phyloP scores from a whole-genome alignment of 2,113 vertebrate species.

The Lathamus discolor region DNA sequence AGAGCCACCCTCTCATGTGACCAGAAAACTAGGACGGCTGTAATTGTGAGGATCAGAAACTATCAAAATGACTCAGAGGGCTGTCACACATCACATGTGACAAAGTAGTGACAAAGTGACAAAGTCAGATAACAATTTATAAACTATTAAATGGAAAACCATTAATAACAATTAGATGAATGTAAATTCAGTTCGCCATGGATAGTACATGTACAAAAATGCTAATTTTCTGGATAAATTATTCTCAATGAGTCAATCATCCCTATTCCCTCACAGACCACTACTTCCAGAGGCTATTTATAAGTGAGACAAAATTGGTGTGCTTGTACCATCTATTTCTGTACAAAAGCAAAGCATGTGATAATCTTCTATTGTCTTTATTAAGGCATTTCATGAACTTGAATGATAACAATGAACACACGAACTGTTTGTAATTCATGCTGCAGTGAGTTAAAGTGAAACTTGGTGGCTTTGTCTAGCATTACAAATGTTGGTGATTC shows the following conservation, averaged over 20 bases:
- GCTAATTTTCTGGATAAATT: conserved; percentile 50
- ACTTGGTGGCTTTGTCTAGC: conserved; percentile 58
- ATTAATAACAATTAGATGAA: conserved; percentile 47
- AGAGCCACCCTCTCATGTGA: neutral
- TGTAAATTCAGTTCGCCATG: neutral
- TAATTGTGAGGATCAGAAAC: neutral
- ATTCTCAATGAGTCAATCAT: conserved; percentile 45
- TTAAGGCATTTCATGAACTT: conserved; percentile 4
- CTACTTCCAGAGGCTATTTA: conserved; percentile 30
- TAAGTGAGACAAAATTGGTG: conserved; percentile 16
- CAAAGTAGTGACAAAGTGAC: neutral
- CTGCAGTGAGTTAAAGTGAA: conserved; percentile 49
- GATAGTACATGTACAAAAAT: conserved; percentile 36
- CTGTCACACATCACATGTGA: neutral
- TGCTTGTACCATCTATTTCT: conserved; percentile 1
- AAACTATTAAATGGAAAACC: conserved; percentile 24
- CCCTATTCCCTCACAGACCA: conserved; percentile 15
- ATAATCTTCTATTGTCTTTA: neutral
- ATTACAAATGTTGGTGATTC: conserved; percentile 48
- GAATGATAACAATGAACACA: conserved; percentile 18
- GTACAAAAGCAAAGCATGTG: neutral
- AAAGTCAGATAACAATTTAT: neutral
- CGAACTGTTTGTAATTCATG: conserved; percentile 12
- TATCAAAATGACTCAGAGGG: neutral
- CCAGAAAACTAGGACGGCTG: neutral